phyloP scores from a whole-genome alignment of 2,888 invertebrate genomes.

The Alloscopus bannaensis region DNA sequence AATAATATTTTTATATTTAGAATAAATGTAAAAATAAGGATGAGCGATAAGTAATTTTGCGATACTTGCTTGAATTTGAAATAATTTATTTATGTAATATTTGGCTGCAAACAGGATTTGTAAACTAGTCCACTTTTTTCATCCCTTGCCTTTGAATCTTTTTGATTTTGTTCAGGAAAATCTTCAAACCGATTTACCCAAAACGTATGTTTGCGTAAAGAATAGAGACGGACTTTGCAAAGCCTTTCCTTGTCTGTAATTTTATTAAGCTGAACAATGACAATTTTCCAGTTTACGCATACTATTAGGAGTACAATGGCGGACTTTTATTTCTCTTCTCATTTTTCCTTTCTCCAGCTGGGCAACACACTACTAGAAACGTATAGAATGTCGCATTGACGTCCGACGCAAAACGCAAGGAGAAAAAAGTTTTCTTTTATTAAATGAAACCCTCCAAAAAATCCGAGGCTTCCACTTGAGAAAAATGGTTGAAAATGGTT shows the following conservation, averaged over 20 bases:
- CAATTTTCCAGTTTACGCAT: not conserved
- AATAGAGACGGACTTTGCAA: not conserved
- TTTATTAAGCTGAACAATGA: not conserved
- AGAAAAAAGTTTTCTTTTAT: too few species aligned
- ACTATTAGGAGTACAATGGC: not conserved
- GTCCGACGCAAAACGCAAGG: not conserved
- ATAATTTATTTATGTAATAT: too few species aligned
- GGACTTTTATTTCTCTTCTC: not conserved
- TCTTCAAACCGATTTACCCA: not conserved
- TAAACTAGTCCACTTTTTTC: too few species aligned
- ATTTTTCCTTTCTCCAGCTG: slow-evolving; percentile 4
- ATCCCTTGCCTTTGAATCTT: not conserved
- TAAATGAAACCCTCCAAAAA: too few species aligned
- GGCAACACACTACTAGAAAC: not conserved
- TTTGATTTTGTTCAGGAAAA: not conserved
- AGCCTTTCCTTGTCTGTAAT: not conserved
- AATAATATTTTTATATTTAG: too few species aligned
- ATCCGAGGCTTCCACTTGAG: slow-evolving; percentile 14
- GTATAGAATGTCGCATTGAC: too few species aligned
- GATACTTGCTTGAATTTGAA: too few species aligned
- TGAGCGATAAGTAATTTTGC: too few species aligned
- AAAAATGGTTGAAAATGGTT: slow-evolving; percentile 19
- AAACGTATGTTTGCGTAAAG: too few species aligned
- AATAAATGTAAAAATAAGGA: too few species aligned
- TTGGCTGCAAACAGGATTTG: too few species aligned